Conservation (phyloP, 92 coral and sea anemone species). For the Palythoa grandiflora region DNA sequence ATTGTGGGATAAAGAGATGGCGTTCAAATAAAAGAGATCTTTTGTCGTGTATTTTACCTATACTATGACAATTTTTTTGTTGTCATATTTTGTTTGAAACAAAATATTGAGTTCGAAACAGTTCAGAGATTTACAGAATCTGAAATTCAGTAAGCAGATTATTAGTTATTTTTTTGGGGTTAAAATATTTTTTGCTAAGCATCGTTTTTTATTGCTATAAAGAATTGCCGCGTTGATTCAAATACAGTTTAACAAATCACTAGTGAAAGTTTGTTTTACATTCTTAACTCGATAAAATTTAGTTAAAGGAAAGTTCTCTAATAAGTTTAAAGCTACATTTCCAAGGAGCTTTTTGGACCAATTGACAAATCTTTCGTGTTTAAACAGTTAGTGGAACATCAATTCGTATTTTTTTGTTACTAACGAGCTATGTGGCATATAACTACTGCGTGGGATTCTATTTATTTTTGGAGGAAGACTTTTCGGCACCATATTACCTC, state of each 20-base stretch:
- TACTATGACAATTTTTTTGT: no score
- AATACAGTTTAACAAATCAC: background rate
- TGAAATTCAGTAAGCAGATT: no score
- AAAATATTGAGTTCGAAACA: no score
- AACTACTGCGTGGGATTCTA: constrained; percentile 1
- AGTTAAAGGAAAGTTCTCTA: background rate
- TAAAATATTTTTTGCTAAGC: no score
- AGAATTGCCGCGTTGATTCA: no score
- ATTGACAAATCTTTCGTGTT: background rate
- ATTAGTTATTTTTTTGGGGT: no score
- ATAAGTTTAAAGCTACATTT: background rate
- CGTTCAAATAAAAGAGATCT: no score
- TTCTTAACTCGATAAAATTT: background rate
- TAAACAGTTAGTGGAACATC: background rate
- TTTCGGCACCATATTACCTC: background rate
- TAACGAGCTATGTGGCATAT: background rate
- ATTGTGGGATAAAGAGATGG: no score
- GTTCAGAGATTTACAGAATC: no score
- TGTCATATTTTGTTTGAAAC: no score
- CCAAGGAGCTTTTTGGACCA: background rate
- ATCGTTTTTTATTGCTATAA: no score
- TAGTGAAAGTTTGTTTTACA: background rate
- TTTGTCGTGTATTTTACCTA: no score
- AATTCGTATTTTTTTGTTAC: background rate
- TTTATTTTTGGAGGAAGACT: background rate